These are phyloP conservation scores for Heliconius hermathena DNA, from an alignment of 1,140 invertebrate genomes.

Conservation along the genomic window DNA sequence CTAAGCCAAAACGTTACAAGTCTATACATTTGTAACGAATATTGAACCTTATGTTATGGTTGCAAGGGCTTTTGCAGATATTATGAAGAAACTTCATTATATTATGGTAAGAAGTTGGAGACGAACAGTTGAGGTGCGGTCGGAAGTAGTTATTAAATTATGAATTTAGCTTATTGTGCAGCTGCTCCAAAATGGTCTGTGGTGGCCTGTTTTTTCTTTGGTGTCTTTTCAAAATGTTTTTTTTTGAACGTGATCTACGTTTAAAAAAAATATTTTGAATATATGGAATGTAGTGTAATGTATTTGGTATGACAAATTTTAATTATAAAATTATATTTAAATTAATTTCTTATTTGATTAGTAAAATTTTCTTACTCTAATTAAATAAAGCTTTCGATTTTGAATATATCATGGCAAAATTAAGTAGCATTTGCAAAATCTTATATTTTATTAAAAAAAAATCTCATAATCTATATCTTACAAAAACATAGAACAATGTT, in stretches of 20 bases:
- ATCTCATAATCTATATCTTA: background rate
- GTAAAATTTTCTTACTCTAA: no score
- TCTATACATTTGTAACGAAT: background rate
- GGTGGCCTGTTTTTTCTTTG: constrained; percentile 1
- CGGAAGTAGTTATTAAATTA: constrained; percentile 63
- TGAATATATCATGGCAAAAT: background rate
- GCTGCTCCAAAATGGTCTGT: constrained; percentile 38
- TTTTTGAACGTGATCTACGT: background rate
- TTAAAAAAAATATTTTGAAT: no score
- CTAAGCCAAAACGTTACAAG: constrained; percentile 43
- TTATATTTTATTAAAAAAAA: background rate
- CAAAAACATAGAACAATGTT: background rate
- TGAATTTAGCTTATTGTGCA: constrained; percentile 55
- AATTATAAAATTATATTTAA: background rate
- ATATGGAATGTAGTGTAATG: no score
- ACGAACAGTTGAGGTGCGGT: constrained; percentile 46
- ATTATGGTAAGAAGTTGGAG: constrained; percentile 43
- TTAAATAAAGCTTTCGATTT: no score
- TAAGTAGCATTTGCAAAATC: background rate
- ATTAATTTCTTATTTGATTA: background rate
- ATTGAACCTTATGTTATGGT: background rate
- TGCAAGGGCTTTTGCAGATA: constrained; percentile 32
- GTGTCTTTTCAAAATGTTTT: constrained; percentile 16
- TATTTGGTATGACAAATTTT: background rate
- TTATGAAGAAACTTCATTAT: constrained; percentile 25